phyloP scores from a whole-genome alignment of 2,888 invertebrate species.

The Mamestra brassicae region DNA sequence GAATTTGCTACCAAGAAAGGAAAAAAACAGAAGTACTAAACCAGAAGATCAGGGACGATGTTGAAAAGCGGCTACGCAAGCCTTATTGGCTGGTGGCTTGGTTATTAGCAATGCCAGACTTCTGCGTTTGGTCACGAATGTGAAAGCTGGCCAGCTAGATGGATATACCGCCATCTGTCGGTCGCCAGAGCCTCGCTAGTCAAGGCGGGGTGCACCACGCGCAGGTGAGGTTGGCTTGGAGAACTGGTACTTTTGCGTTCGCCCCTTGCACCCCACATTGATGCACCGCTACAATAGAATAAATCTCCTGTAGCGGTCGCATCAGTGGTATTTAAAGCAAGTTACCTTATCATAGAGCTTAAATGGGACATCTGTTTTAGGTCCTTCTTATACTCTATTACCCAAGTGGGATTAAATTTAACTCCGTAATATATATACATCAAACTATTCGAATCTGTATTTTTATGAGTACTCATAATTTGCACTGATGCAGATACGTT shows the following conservation, averaged over 20 bases:
- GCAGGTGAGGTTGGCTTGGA: slow-evolving; percentile 54
- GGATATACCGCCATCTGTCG: slow-evolving; percentile 19
- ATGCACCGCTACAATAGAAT: slow-evolving; percentile 25
- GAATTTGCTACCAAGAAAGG: background rate
- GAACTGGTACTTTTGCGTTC: background rate
- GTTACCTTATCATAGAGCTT: background rate
- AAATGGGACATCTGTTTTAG: background rate
- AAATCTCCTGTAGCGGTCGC: slow-evolving; percentile 8
- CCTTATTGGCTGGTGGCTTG: slow-evolving; percentile 5
- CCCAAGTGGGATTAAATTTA: background rate
- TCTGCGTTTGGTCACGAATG: background rate
- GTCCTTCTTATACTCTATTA: background rate
- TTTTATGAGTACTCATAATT: background rate
- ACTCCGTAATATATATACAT: background rate
- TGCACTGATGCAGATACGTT: background rate
- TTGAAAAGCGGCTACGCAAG: background rate
- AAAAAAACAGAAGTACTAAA: background rate
- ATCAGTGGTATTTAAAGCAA: slow-evolving; percentile 11
- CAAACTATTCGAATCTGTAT: background rate
- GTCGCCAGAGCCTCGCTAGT: slow-evolving; percentile 49
- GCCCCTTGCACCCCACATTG: slow-evolving; percentile 51
- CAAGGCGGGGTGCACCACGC: slow-evolving; percentile 48
- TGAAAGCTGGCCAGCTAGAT: background rate
- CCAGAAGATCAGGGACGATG: background rate
- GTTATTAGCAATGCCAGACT: background rate